Evolutionary conservation across 2,888 invertebrate genomes (phyloP).

Genomic region (Sthenelais limicola): DNA sequence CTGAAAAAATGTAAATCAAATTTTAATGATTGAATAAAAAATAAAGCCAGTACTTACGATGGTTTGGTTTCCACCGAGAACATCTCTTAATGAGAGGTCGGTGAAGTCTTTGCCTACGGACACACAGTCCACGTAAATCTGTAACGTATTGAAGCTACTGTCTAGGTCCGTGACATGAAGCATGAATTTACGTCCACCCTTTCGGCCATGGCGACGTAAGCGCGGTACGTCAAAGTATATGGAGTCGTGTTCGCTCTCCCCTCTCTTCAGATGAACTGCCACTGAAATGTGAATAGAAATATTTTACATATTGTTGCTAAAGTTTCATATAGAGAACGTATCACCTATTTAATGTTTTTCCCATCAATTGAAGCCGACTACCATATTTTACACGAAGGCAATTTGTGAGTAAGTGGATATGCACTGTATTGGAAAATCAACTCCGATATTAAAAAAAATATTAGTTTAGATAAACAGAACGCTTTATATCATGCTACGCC

Average conservation of each 20-base stretch:
- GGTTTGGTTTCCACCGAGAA: slow-evolving; percentile 9
- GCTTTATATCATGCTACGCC: too few species aligned
- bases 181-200: background rate
- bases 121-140: slow-evolving; percentile 10
- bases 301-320: too few species aligned
- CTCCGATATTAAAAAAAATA: too few species aligned
- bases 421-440: too few species aligned
- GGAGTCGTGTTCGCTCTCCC: background rate
- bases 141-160: background rate
- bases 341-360: too few species aligned
- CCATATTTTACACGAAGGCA: too few species aligned
- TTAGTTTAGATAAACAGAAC: too few species aligned
- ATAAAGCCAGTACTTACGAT: slow-evolving; percentile 8
- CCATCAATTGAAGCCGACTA: too few species aligned
- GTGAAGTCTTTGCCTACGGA: slow-evolving; percentile 9
- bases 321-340: too few species aligned
- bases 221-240: slow-evolving; percentile 22
- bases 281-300: slow-evolving; percentile 8
- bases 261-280: slow-evolving; percentile 3
- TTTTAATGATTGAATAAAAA: too few species aligned
- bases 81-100: slow-evolving; percentile 2
- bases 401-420: too few species aligned
- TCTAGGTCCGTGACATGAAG: slow-evolving; percentile 6
- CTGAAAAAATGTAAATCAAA: too few species aligned
- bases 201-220: slow-evolving; percentile 21